Evolutionary conservation across 1,140 invertebrate species (phyloP).

Genomic region (Drosophila aff.): DNA sequence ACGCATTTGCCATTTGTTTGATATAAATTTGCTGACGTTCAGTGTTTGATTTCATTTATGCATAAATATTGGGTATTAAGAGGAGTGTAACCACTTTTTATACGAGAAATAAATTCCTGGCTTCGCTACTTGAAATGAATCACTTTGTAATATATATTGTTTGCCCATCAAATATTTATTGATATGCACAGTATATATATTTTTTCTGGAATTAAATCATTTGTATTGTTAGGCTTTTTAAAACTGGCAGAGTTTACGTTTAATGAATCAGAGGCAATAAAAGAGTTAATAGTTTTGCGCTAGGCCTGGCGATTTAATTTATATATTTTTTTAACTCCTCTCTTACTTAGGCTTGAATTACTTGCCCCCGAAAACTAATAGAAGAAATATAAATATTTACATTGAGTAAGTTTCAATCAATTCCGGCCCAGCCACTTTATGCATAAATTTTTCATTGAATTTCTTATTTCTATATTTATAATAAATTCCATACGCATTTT

Average conservation of each 20-base stretch:
- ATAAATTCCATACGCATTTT: constrained; percentile 21
- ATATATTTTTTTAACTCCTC: neutral
- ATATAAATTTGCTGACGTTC: constrained; percentile 44
- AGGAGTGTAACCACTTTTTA: constrained; percentile 13
- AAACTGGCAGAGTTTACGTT: neutral
- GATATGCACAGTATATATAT: neutral
- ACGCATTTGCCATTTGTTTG: constrained; percentile 27
- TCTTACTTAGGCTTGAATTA: neutral
- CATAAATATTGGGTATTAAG: constrained; percentile 19
- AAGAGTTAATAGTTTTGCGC: neutral
- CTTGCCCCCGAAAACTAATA: neutral
- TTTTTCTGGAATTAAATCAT: neutral
- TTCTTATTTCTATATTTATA: constrained; percentile 20
- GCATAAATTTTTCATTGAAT: constrained; percentile 58
- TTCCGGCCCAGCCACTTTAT: constrained; percentile 24
- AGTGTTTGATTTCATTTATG: constrained; percentile 49
- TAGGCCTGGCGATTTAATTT: neutral
- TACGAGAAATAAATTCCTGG: neutral
- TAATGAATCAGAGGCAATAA: neutral
- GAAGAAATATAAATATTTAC: constrained; percentile 11
- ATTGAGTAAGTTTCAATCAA: constrained; percentile 35
- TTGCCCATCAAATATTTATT: constrained; percentile 18
- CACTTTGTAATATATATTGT: constrained; percentile 20
- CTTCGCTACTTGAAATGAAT: constrained; percentile 10
- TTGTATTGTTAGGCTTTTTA: neutral